Evolutionary conservation across 2,888 invertebrate species (phyloP), one percentile per base, ranked within the genome.

Genomic region (Chrysomela aeneicollis): DNA sequence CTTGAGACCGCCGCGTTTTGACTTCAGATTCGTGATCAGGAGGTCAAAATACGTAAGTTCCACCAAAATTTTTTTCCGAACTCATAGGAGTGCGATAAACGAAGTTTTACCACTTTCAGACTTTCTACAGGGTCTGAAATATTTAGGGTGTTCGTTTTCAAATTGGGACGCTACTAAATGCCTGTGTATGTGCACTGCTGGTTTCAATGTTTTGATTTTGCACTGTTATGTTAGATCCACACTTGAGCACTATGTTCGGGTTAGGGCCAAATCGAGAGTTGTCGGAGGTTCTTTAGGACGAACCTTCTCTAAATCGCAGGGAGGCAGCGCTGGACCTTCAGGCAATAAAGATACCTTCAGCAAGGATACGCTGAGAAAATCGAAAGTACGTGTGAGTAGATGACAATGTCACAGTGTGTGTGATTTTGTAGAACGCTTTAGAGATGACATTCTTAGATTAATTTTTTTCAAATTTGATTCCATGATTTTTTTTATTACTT

Each of bases 281-380:
- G 87, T 87, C 80, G 87, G 88, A 78, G 86, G 88, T 71, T 87
- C 88, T 82, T 83, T 89, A 79, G 89, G 89, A 73, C 84, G 89
- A 75, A 87, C 88, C 55, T 89, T 88, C 79, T 88, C 88, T 66
- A 85, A 88, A 75, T 88, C 88, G 49, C 88, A 88, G 63, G 87
- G 87, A 26, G 87, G 87, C 67, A 82, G 87, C 62, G 79, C 77
- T 19, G 71, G 74, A 15, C 71, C 74, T 22, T 65, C 69, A 1
- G 57, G 55, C 26, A 64, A 50, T 50, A 85, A 85, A 54, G 86
- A 86, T 58, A 84, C 84, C 76, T 80, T 85, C 47, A 85, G 79
- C 69, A 84, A 82, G 52, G 87, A 87, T 49, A 63, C 61, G 12
- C 67, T 42, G 42, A 42, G 59, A 58, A 73, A 65, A 63, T 62